A percentile compares a stretch with the other conserved stretches of the same genome.
These are phyloP conservation scores for Rapana venosa DNA, from an alignment of 2,888 invertebrate species.

Conservation along the genomic window DNA sequence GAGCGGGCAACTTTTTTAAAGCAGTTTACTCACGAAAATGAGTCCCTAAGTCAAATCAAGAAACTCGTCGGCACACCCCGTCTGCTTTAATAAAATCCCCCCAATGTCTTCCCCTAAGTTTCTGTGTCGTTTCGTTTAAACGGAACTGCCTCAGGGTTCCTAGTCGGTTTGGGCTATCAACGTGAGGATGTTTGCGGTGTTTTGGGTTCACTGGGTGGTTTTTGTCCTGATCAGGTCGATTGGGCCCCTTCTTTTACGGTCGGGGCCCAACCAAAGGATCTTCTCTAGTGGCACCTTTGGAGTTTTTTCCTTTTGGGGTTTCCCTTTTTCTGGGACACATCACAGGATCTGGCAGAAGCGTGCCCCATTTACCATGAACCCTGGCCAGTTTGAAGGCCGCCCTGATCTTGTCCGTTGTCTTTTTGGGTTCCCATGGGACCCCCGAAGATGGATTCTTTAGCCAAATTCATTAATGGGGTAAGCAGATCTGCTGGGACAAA, in stretches of 20 bases:
- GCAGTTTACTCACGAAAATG: not conserved
- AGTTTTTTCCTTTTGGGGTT: not conserved
- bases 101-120: slow-evolving; percentile 44
- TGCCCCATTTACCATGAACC: not conserved
- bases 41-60: slow-evolving; percentile 50
- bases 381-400: not conserved
- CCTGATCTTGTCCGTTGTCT: not conserved
- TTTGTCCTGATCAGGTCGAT: not conserved
- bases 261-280: not conserved
- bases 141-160: not conserved
- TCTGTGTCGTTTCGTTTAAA: not conserved
- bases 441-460: no score
- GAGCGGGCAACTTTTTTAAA: slow-evolving; percentile 44
- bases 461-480: no score
- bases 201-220: slow-evolving; percentile 8
- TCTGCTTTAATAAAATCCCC: slow-evolving; percentile 39
- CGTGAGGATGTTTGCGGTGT: slow-evolving; percentile 45
- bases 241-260: not conserved
- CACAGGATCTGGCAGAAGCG: not conserved
- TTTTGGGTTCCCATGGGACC: no score
- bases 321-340: not conserved
- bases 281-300: not conserved
- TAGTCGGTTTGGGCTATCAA: slow-evolving; percentile 1
- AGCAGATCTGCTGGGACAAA: no score
- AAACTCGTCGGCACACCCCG: slow-evolving; percentile 44